Conservation (phyloP, 2,797 vertebrate species). For the Neosilurus mollespiculum region DNA sequence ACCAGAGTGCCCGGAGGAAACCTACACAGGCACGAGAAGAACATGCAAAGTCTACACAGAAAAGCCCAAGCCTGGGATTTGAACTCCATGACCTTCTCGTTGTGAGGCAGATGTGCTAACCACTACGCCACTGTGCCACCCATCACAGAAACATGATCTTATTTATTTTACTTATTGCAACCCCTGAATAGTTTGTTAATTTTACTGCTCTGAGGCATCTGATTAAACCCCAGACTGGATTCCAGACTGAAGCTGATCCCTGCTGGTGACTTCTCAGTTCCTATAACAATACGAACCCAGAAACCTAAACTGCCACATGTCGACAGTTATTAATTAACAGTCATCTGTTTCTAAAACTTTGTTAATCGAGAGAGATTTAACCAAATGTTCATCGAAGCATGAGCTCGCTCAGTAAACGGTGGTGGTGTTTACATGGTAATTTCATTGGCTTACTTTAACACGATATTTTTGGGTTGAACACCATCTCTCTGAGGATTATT, state of each 20-base stretch:
- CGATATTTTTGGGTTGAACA: slow-evolving; percentile 68
- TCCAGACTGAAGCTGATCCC: background rate
- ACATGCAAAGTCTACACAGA: too few relatives aligned
- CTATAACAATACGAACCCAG: background rate
- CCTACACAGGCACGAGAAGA: too few relatives aligned
- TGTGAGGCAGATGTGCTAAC: too few relatives aligned
- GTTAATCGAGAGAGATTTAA: background rate
- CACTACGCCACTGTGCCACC: too few relatives aligned
- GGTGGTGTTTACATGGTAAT: slow-evolving; percentile 70
- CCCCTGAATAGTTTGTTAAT: background rate
- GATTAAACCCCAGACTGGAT: background rate
- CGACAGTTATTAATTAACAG: background rate
- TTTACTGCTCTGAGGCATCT: background rate
- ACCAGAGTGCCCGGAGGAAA: too few relatives aligned
- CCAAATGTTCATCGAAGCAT: slow-evolving; percentile 59
- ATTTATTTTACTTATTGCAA: too few relatives aligned
- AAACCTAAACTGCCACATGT: background rate
- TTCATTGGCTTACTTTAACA: slow-evolving; percentile 69
- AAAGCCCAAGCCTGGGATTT: too few relatives aligned
- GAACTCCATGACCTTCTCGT: too few relatives aligned
- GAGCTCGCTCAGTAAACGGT: slow-evolving; percentile 58
- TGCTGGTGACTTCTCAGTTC: background rate
- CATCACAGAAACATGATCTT: too few relatives aligned
- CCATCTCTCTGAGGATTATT: slow-evolving; percentile 63
- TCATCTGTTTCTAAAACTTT: background rate